These are phyloP conservation scores for Lithobates pipiens DNA, from an alignment of 2,797 vertebrate species.

Conservation along the genomic window DNA sequence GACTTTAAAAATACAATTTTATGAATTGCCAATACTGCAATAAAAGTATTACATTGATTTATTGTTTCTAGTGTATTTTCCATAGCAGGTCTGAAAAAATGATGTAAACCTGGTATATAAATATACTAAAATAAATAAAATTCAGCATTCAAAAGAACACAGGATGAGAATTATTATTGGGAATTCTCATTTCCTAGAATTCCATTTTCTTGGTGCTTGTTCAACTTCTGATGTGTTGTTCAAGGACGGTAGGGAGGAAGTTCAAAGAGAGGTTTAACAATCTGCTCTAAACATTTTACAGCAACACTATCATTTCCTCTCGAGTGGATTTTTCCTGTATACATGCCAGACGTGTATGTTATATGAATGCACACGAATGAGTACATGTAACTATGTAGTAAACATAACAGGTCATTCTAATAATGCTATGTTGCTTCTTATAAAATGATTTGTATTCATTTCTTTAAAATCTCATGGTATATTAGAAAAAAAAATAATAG, in stretches of 20 bases:
- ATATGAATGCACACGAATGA: no score
- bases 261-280: constrained; percentile 61
- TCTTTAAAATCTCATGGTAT: no score
- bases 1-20: neutral
- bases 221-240: constrained; percentile 29
- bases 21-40: neutral
- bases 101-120: neutral
- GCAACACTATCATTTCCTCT: constrained; percentile 23
- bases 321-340: constrained; percentile 48
- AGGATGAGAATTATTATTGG: constrained; percentile 51
- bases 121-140: neutral
- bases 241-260: constrained; percentile 55
- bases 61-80: neutral
- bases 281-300: constrained; percentile 60
- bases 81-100: neutral
- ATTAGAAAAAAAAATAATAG: no score
- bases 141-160: constrained; percentile 13
- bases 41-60: neutral
- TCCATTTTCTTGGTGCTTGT: constrained; percentile 62
- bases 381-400: no score
- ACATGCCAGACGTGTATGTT: constrained; percentile 31
- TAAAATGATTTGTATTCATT: no score
- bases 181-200: constrained; percentile 62
- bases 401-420: no score
- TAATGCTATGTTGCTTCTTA: no score